Percentiles rank a stretch among this genome's conserved stretches.
phyloP scores from a whole-genome alignment of 2,113 vertebrate genomes.

The Sakesphorus luctuosus region DNA sequence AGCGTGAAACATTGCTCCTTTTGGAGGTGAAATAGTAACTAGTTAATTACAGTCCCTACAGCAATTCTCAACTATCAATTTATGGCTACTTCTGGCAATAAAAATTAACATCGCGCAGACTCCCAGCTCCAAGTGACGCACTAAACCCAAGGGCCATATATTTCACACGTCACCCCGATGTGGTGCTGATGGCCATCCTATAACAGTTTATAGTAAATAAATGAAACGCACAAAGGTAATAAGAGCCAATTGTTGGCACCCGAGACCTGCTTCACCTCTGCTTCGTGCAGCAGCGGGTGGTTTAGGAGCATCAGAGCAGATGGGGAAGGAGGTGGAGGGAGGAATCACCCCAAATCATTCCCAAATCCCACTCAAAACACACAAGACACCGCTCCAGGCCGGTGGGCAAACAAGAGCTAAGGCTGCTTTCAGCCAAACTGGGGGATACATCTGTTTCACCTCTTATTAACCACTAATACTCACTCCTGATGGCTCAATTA shows the following conservation, averaged over 20 bases:
- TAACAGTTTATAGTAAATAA: slow-evolving; percentile 46
- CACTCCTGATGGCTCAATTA: neutral
- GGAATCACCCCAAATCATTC: neutral
- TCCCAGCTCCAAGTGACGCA: slow-evolving; percentile 23
- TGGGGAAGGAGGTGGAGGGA: neutral
- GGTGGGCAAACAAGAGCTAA: neutral
- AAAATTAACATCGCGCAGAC: slow-evolving; percentile 69
- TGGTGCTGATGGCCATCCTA: neutral
- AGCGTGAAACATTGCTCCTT: slow-evolving; percentile 78
- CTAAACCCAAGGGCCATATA: slow-evolving; percentile 1
- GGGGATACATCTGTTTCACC: neutral
- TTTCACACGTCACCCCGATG: neutral
- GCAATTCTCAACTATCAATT: slow-evolving; percentile 77
- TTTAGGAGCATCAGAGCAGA: neutral
- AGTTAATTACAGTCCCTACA: slow-evolving; percentile 78
- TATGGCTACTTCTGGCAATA: slow-evolving; percentile 72
- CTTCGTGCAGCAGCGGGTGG: rapidly evolving
- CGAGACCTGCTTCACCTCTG: neutral
- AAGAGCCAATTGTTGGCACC: neutral
- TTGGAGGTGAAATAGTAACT: slow-evolving; percentile 80
- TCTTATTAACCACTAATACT: neutral
- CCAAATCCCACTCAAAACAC: neutral
- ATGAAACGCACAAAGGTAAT: slow-evolving; percentile 39
- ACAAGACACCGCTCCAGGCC: neutral
- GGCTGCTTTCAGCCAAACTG: neutral